Evolutionary conservation across 92 coral and sea anemone species (phyloP), one percentile per base, ranked within the genome.

Genomic region (Blastomussa wellsi): DNA sequence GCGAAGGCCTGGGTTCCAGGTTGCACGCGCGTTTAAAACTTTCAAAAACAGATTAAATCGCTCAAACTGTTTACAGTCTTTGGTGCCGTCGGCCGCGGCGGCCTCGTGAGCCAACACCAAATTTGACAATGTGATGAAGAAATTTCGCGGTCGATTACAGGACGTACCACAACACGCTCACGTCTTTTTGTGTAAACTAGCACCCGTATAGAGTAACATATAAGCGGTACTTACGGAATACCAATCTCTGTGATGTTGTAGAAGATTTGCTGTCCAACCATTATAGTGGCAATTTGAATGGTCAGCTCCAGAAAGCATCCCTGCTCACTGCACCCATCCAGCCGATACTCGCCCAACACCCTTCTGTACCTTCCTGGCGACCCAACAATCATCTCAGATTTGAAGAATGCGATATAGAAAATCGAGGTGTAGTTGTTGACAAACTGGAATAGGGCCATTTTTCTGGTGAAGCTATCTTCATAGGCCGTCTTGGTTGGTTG

Each of bases 181-280:
- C n/a, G n/a, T n/a, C n/a, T n/a, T n/a, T n/a, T n/a, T n/a, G n/a
- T n/a, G n/a, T n/a, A n/a, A n/a, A n/a, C n/a, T n/a, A n/a, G n/a
- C n/a, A n/a, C n/a, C n/a, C n/a, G n/a, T n/a, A n/a, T n/a, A n/a
- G n/a, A n/a, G n/a, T n/a, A n/a, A n/a, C n/a, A n/a, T n/a, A n/a
- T n/a, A 51, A 51, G 57, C 16, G 14, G 7, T 80, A 94, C 98
- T 96, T 84, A 96, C 98, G 98, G 98, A 66, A 96, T 78, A 83
- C 91, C 90, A 29, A 96, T 79, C 72, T 96, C 98, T 66, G 96
- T 89, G 92, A 96, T 78, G 91, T 96, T 96, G 59, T 95, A 92
- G 87, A 96, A 94, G 44, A 96, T 81, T 84, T 96, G 98, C 38
- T 96, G 98, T 26, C 98, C 98, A 14, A 96, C 98, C 98, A 96